A percentile compares a stretch with the other conserved stretches of the same genome.
These are phyloP conservation scores for Bovichtus variegatus DNA, from an alignment of 2,797 vertebrate genomes.

Conservation along the genomic window DNA sequence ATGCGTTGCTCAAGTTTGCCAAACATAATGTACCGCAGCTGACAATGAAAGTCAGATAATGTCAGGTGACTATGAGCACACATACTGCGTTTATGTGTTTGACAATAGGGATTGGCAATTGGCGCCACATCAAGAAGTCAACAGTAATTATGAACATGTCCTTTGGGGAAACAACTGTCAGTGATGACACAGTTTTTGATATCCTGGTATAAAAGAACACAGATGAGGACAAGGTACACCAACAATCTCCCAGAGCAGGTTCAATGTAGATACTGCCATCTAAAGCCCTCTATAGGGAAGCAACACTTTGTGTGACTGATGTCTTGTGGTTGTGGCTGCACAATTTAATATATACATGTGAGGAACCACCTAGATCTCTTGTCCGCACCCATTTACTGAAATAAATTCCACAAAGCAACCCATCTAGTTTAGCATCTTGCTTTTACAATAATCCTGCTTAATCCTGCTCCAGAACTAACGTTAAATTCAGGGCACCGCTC, in stretches of 20 bases:
- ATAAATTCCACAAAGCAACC: too few relatives aligned
- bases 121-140: not conserved
- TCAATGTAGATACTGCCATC: slow-evolving; percentile 20
- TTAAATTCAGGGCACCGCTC: too few relatives aligned
- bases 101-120: slow-evolving; percentile 7
- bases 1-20: too few relatives aligned
- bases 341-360: not conserved
- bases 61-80: not conserved
- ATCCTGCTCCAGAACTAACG: too few relatives aligned
- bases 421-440: too few relatives aligned
- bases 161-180: not conserved
- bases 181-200: slow-evolving; percentile 36
- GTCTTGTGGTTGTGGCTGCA: not conserved
- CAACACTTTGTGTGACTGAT: not conserved
- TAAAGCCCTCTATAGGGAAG: slow-evolving; percentile 6
- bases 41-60: not conserved
- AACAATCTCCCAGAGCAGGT: not conserved
- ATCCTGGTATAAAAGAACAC: slow-evolving; percentile 40
- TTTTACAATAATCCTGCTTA: too few relatives aligned
- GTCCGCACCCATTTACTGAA: not conserved
- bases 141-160: not conserved
- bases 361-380: not conserved
- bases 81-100: slow-evolving; percentile 1
- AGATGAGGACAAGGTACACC: not conserved
- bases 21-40: not conserved